Base-by-base conservation (phyloP, 2,888 invertebrate species). In the Laspeyria flexula region DNA sequence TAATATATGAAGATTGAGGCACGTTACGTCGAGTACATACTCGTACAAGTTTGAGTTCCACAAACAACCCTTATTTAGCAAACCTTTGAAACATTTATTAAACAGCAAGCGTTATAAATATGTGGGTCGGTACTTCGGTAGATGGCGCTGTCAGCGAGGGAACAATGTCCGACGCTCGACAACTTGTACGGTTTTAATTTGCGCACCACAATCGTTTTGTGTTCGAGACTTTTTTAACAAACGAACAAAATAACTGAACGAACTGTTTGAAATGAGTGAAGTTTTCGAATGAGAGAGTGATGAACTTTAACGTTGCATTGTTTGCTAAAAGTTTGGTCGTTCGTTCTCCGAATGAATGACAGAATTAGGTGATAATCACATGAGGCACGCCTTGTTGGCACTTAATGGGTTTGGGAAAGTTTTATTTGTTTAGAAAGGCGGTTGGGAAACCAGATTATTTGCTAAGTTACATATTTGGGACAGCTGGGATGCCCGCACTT, bases 61-160 rank as follows among this genome's bases (percentile, higher is more conserved):
- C 25, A 40, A 33, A 29, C 18, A n/a, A 18, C 40, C 40, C 40
- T 40, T 27, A 25, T 16, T 25, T 11, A 25, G 16, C 12, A 12
- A 25, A 16, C 39, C 40, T 40, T 29, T 35, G 9, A 31, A 40
- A 46, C 29, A 46, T 41, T 40, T 18, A 18, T 18, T 5, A 13
- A 34, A 38, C 38, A 33, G 16, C 38, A 3, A 31, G 12, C 33
- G 10, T 16, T n/a, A n/a, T n/a, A n/a, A n/a, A n/a, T n/a, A n/a
- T n/a, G n/a, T n/a, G n/a, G n/a, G n/a, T n/a, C n/a, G n/a, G n/a
- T n/a, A n/a, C n/a, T n/a, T n/a, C n/a, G n/a, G n/a, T n/a, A n/a
- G n/a, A n/a, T n/a, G n/a, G n/a, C n/a, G n/a, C 27, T 11, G 16
- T 13, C 13, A 0, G 40, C 13, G 5, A 21, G 25, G 3, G 25